Conservation (phyloP, 2,113 vertebrate species). For the mouse (Mus musculus) region GRCm39 chr11:107190001-107190500, state of each 20-base stretch:
- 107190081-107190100: neutral
- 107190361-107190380: neutral
- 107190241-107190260: neutral
- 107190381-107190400: too few relatives aligned
- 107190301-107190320: neutral
- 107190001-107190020: neutral
- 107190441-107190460: neutral
- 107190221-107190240: neutral
- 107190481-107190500: neutral
- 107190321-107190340: neutral
- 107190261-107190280: neutral
- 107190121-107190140: neutral
- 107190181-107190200: neutral
- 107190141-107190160: neutral
- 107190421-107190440: neutral
- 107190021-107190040: constrained; percentile 17
- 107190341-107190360: too few relatives aligned
- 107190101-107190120: accelerated
- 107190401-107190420: too few relatives aligned
- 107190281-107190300: neutral
- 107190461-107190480: neutral
- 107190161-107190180: neutral
- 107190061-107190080: neutral
- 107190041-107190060: neutral
- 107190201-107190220: neutral